Evolutionary conservation across 2,888 invertebrate species (phyloP).

Genomic region (Cheilosia vernalis): DNA sequence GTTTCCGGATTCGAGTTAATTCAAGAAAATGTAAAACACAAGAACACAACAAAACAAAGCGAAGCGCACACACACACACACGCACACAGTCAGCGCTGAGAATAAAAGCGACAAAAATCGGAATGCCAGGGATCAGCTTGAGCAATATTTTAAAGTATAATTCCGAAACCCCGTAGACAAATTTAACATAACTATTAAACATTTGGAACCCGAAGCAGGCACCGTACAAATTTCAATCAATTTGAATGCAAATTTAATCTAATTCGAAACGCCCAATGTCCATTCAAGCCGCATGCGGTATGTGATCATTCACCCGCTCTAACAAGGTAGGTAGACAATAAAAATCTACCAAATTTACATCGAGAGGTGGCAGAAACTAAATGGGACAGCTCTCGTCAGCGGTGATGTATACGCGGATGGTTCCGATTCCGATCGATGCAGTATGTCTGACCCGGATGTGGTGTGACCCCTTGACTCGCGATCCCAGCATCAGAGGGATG

Average conservation of each 20-base stretch:
- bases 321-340: conserved; percentile 70
- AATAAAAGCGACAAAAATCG: conserved; percentile 19
- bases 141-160: conserved; percentile 74
- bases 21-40: conserved; percentile 74
- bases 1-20: conserved; percentile 75
- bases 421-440: conserved; percentile 50
- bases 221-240: conserved; percentile 75
- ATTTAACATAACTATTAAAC: conserved; percentile 75
- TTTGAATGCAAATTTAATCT: conserved; percentile 75
- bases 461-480: conserved; percentile 62
- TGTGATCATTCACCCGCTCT: conserved; percentile 75
- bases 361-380: conserved; percentile 68
- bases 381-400: conserved; percentile 42
- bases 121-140: conserved; percentile 73
- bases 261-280: conserved; percentile 75
- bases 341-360: conserved; percentile 63
- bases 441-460: conserved; percentile 71
- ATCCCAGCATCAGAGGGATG: conserved; percentile 20
- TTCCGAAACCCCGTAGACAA: conserved; percentile 75
- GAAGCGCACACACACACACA: conserved; percentile 46
- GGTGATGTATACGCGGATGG: conserved; percentile 12
- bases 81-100: not conserved
- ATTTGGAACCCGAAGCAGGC: conserved; percentile 73
- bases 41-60: conserved; percentile 67
- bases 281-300: conserved; percentile 74